phyloP scores from a whole-genome alignment of 1,140 invertebrate genomes.

The Orius laevigatus region DNA sequence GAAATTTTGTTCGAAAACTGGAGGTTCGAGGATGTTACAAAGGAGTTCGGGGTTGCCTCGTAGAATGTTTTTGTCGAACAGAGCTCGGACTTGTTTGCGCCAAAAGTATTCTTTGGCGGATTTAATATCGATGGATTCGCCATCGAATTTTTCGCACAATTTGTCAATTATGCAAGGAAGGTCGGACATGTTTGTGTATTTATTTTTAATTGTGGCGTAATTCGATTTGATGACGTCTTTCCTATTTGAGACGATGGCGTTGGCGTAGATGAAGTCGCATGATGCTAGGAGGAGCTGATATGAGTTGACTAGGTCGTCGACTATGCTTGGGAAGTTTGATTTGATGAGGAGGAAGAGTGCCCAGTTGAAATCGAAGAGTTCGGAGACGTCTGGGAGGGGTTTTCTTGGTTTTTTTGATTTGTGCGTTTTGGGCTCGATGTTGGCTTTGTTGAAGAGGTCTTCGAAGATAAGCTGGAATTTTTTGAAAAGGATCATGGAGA shows the following conservation, averaged over 20 bases:
- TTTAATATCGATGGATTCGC: constrained; percentile 69
- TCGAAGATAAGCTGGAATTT: constrained; percentile 82
- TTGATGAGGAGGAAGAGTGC: constrained; percentile 86
- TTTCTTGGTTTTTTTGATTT: constrained; percentile 30
- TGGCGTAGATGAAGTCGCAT: constrained; percentile 78
- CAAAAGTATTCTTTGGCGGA: constrained; percentile 81
- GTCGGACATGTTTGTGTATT: constrained; percentile 45
- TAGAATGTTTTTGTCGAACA: constrained; percentile 56
- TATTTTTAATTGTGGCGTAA: constrained; percentile 41
- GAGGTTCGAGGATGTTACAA: constrained; percentile 48
- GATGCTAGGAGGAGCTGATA: constrained; percentile 82
- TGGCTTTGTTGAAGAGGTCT: constrained; percentile 53
- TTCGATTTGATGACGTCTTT: constrained; percentile 58
- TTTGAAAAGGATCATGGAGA: constrained; percentile 86
- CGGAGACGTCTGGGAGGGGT: constrained; percentile 23
- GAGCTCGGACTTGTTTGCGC: constrained; percentile 58
- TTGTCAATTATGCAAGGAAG: constrained; percentile 67
- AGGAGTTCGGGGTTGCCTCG: constrained; percentile 44
- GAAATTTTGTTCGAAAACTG: constrained; percentile 60
- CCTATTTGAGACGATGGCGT: constrained; percentile 62
- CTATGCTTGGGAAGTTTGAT: constrained; percentile 60
- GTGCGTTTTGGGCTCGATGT: constrained; percentile 49
- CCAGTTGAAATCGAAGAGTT: constrained; percentile 88
- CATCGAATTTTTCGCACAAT: constrained; percentile 66
- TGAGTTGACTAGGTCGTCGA: constrained; percentile 86